Evolutionary conservation across 1,140 invertebrate species (phyloP).

Genomic region (Danaus plexippus): DNA sequence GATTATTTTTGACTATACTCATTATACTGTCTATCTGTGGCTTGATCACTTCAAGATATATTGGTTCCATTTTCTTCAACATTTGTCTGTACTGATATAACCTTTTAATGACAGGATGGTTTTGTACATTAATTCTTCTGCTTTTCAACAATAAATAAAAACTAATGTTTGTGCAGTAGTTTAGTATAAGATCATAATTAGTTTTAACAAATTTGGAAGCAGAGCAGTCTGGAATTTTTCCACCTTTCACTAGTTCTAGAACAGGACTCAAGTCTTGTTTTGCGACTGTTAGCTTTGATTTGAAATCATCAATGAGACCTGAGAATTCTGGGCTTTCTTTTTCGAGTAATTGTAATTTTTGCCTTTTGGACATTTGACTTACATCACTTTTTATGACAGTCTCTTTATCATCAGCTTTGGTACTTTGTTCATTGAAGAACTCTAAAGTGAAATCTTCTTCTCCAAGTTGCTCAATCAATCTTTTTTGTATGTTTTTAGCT

Average conservation of each 20-base stretch:
- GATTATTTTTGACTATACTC: conserved; percentile 64
- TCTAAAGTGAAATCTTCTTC: conserved; percentile 87
- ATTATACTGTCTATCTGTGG: conserved; percentile 77
- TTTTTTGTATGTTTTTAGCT: conserved; percentile 85
- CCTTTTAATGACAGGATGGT: conserved; percentile 89
- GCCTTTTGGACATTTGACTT: conserved; percentile 79
- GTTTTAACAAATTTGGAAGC: conserved; percentile 79
- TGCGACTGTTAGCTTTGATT: conserved; percentile 78
- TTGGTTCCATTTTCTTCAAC: conserved; percentile 79
- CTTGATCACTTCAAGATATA: conserved; percentile 77
- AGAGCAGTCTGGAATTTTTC: conserved; percentile 71
- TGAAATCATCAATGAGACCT: conserved; percentile 82
- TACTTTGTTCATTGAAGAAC: conserved; percentile 65
- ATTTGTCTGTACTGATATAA: conserved; percentile 86
- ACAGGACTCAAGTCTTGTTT: conserved; percentile 77
- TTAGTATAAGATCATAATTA: conserved; percentile 81
- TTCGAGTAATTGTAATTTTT: conserved; percentile 82
- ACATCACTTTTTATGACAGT: conserved; percentile 81
- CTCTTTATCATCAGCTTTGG: conserved; percentile 55
- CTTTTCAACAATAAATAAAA: conserved; percentile 90
- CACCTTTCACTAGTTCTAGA: conserved; percentile 74
- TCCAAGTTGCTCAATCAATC: conserved; percentile 83
- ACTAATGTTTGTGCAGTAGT: conserved; percentile 88
- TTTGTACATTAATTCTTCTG: conserved; percentile 77
- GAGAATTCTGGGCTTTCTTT: conserved; percentile 90